Base-by-base conservation (phyloP, 2,888 invertebrate genomes). In the Dorcus parallelipipedus region DNA sequence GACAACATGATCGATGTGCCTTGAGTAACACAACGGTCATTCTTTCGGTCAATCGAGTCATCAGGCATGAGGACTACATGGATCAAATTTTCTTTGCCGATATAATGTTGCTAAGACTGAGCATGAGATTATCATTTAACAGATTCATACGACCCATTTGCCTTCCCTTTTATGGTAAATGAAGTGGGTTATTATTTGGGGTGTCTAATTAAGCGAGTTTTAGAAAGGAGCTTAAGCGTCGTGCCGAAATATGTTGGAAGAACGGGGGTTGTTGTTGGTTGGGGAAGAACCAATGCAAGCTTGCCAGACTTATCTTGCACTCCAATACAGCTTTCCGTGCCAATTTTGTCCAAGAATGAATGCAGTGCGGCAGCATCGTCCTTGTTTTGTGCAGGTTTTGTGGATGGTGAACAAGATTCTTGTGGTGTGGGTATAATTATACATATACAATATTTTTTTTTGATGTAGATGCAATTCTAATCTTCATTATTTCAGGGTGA, bases 371-470 rank as follows among this genome's bases (percentile, higher is more conserved):
- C 40, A 9, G 42, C 26, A 7, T 47, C 53, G 5, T 54, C 60
- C 20, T 50, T 67, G 4, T 67, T 67, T 38, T 67, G 66, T 43
- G 66, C 65, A 10, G 66, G 65, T 4, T 67, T 61, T 54, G 38
- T 59, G 10, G 61, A 64, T 50, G 66, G 66, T 10, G 49, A 42
- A 23, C 61, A 55, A 38, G 66, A 65, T 52, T 58, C 64, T 41
- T 67, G 66, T 49, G 62, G 64, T 50, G 64, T 64, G 41, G 54
- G 20, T 17, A 43, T 41, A 26, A 45, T 33, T 38, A 14, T 14
- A 2, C 9, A 14, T 14, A 14, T 14, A 14, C 14, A 14, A 14
- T 1, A 14, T 14, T n/a, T 38, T 23, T 48, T n/a, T 26, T 20
- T 48, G 1, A 14, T 5, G 3, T 48, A 48, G 48, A 7, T 42